phyloP scores from a whole-genome alignment of 2,888 invertebrate species.

The Pammene fasciana region DNA sequence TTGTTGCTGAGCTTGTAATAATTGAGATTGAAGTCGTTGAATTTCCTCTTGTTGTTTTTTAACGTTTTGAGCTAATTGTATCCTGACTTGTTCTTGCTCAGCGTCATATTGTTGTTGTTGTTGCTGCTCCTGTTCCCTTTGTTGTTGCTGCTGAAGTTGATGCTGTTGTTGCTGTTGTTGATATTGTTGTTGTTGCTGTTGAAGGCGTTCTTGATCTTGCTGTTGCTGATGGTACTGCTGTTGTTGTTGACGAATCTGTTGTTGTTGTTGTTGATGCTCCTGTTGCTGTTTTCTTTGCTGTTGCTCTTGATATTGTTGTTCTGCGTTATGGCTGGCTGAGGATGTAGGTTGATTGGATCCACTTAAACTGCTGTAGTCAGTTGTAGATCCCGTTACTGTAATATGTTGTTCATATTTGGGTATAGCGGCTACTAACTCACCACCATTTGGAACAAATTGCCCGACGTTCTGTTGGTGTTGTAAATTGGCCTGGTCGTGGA shows the following conservation, averaged over 20 bases:
- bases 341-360: slow-evolving; percentile 55
- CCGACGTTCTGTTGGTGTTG: slow-evolving; percentile 76
- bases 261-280: slow-evolving; percentile 42
- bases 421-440: slow-evolving; percentile 89
- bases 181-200: slow-evolving; percentile 57
- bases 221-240: slow-evolving; percentile 45
- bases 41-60: slow-evolving; percentile 82
- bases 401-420: slow-evolving; percentile 92
- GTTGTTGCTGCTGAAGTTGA: slow-evolving; percentile 55
- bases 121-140: slow-evolving; percentile 57
- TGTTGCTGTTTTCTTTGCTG: slow-evolving; percentile 44
- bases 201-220: slow-evolving; percentile 50
- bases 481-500: slow-evolving; percentile 60
- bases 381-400: slow-evolving; percentile 77
- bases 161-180: slow-evolving; percentile 55
- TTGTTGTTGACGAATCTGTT: slow-evolving; percentile 29
- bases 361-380: slow-evolving; percentile 60
- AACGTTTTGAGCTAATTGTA: slow-evolving; percentile 75
- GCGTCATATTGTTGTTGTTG: slow-evolving; percentile 71
- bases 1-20: slow-evolving; percentile 70
- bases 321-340: slow-evolving; percentile 47
- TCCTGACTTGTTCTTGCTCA: slow-evolving; percentile 72
- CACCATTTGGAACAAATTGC: slow-evolving; percentile 84
- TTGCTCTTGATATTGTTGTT: slow-evolving; percentile 42
- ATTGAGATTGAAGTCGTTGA: slow-evolving; percentile 73